Percentiles rank a stretch among this genome's conserved stretches.
Conservation (phyloP, 2,113 vertebrate genomes). For the Potamarius usumacintae region DNA sequence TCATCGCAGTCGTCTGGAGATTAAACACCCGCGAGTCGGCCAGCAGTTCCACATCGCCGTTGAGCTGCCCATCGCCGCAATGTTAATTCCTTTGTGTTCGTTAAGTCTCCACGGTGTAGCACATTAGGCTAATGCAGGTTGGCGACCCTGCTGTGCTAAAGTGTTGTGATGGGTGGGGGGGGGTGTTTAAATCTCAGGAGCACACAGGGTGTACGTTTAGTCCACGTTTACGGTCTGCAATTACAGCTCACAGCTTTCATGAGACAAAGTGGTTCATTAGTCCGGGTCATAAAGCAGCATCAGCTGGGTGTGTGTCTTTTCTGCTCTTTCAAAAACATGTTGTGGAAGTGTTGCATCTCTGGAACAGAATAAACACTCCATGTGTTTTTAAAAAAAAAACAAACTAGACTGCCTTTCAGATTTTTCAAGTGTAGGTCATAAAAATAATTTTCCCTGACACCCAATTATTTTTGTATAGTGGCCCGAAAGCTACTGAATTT, state of each 20-base stretch:
- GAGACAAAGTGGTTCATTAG: constrained; percentile 73
- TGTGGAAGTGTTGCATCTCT: neutral
- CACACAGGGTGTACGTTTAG: constrained; percentile 37
- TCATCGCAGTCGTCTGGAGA: constrained; percentile 29
- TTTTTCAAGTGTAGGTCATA: too few relatives aligned
- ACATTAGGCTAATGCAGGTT: constrained; percentile 57
- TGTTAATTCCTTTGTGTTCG: constrained; percentile 52
- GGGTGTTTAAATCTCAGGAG: constrained; percentile 37
- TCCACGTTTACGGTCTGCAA: constrained; percentile 63
- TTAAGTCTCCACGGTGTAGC: constrained; percentile 41
- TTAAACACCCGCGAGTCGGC: constrained; percentile 20
- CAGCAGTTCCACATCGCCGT: neutral
- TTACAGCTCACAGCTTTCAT: constrained; percentile 44
- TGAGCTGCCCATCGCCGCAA: neutral
- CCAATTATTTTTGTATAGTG: too few relatives aligned
- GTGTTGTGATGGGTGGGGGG: constrained; percentile 42
- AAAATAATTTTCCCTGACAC: too few relatives aligned
- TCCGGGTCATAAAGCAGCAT: constrained; percentile 66
- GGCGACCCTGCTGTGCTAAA: constrained; percentile 50
- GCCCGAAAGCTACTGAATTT: too few relatives aligned
- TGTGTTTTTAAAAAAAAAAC: too few relatives aligned
- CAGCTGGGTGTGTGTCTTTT: neutral
- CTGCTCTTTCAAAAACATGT: neutral
- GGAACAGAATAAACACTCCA: neutral
- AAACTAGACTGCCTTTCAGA: too few relatives aligned